These are phyloP conservation scores for Bombus superbus DNA, from an alignment of 1,140 invertebrate genomes.

Conservation along the genomic window DNA sequence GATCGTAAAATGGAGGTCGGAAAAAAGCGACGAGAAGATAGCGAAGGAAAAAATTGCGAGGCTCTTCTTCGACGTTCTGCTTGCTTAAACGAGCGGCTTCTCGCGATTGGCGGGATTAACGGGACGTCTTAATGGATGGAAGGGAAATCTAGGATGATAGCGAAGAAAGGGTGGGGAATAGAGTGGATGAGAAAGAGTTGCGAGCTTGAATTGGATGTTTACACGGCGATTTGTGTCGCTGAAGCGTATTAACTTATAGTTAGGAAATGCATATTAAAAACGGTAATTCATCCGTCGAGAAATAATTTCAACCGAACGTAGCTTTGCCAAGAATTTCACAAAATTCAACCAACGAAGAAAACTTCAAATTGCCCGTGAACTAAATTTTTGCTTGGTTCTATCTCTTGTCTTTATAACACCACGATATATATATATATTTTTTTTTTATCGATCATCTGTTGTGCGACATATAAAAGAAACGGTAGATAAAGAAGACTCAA, in stretches of 20 bases:
- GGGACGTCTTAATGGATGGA: conserved; percentile 1
- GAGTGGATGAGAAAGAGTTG: background rate
- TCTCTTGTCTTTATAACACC: background rate
- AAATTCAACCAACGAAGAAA: no score
- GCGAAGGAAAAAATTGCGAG: background rate
- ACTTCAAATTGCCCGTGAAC: no score
- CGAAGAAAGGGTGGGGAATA: background rate
- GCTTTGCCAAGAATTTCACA: no score
- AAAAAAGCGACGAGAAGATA: background rate
- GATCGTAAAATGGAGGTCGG: conserved; percentile 7
- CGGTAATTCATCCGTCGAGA: no score
- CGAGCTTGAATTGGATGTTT: background rate
- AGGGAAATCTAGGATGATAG: no score
- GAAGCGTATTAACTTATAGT: background rate
- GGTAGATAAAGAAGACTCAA: background rate
- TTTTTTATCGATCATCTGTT: background rate
- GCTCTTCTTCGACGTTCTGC: background rate
- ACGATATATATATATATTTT: background rate
- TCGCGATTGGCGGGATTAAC: conserved; percentile 1
- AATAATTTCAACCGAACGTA: no score
- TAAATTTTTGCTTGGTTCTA: no score
- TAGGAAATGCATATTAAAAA: no score
- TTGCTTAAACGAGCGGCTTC: background rate
- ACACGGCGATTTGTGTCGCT: background rate
- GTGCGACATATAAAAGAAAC: background rate